Percentiles rank a stretch among this genome's conserved stretches.
phyloP scores from a whole-genome alignment of 1,140 invertebrate species.

The Procambarus clarkii region DNA sequence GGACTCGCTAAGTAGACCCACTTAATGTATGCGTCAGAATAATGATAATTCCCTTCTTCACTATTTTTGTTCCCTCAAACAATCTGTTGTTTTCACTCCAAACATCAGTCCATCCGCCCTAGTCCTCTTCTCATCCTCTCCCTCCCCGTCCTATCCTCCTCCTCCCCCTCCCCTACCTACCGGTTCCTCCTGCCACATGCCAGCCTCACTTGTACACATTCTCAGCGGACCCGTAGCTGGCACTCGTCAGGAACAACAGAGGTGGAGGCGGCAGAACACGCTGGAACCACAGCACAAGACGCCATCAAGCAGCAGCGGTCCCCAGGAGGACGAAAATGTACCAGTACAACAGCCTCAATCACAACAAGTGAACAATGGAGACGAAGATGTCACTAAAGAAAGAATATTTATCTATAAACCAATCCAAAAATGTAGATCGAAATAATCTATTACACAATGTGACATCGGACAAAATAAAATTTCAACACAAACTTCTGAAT shows the following conservation, averaged over 20 bases:
- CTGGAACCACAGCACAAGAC: not conserved
- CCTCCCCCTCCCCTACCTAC: no score
- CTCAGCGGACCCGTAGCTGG: not conserved
- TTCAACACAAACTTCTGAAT: no score
- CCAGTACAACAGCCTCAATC: not conserved
- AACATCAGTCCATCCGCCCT: slow-evolving; percentile 17
- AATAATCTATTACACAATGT: not conserved
- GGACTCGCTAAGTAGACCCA: slow-evolving; percentile 19
- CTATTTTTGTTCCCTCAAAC: slow-evolving; percentile 41
- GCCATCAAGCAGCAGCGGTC: not conserved
- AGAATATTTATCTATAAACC: not conserved
- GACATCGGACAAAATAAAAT: no score
- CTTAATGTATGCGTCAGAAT: slow-evolving; percentile 48
- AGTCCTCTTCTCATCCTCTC: not conserved
- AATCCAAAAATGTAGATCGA: not conserved
- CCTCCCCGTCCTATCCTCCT: no score
- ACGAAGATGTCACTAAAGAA: not conserved
- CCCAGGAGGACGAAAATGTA: not conserved
- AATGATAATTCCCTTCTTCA: slow-evolving; percentile 43
- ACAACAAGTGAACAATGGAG: not conserved
- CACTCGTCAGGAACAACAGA: not conserved
- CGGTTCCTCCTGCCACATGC: no score
- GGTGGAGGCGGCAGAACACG: not conserved
- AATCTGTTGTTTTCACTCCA: slow-evolving; percentile 53
- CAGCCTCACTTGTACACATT: no score